Evolutionary conservation across 37 sponge, comb jelly and placozoan species (phyloP).

Genomic region (Mnemiopsis leidyi): DNA sequence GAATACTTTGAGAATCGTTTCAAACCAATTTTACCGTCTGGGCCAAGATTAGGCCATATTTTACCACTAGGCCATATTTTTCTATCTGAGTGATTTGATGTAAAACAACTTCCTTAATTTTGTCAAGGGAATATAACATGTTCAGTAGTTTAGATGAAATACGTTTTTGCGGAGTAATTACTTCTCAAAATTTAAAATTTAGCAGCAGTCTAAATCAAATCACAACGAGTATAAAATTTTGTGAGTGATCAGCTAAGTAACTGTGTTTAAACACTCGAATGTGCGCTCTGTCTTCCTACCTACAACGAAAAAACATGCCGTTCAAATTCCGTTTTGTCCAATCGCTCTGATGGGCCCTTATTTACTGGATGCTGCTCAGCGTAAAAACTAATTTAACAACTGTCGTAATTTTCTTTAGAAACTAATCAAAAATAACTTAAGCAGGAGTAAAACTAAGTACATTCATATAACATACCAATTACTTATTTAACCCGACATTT

Average conservation of each 20-base stretch:
- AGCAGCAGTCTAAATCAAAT: neutral
- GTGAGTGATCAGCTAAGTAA: neutral
- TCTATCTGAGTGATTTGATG: too few relatives aligned
- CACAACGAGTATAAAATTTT: neutral
- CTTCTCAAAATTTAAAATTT: neutral
- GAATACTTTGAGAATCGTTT: too few relatives aligned
- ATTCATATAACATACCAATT: too few relatives aligned
- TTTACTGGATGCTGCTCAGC: too few relatives aligned
- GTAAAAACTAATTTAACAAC: too few relatives aligned
- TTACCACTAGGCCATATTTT: too few relatives aligned
- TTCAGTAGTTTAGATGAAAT: neutral
- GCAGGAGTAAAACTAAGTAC: too few relatives aligned
- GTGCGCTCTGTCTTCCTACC: too few relatives aligned
- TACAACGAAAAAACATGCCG: neutral
- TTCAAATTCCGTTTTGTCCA: neutral
- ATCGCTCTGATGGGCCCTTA: neutral
- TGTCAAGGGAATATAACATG: neutral
- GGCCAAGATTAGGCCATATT: too few relatives aligned
- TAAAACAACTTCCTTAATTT: neutral
- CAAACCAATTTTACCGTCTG: too few relatives aligned
- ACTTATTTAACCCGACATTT: neutral
- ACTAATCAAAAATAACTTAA: too few relatives aligned
- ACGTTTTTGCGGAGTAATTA: neutral
- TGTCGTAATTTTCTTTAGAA: too few relatives aligned
- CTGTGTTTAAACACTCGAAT: neutral